Base-by-base conservation (phyloP, 2,888 invertebrate species). In the Embidobia sp. region DNA sequence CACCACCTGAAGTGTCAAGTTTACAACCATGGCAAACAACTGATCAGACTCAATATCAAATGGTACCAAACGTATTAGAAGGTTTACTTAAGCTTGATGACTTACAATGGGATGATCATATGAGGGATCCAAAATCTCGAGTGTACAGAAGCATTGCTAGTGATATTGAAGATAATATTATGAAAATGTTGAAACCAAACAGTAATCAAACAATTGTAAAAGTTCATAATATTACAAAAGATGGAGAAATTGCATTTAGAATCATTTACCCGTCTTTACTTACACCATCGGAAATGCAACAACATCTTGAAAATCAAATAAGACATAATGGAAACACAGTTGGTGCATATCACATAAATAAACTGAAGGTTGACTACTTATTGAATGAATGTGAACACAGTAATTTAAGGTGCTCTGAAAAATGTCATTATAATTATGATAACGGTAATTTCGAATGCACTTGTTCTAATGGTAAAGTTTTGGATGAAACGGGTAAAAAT, bases 1-100 rank as follows among this genome's bases (percentile, higher is more conserved):
- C 88, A 5, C 83, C 88, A 2, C 88, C 89, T 13, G 86, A 83
- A 67, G 84, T 83, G 2, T 88, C 88, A 13, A 88, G 78, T 55
- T 80, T 84, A 33, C 83, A 85, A 70, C 83, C 86, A 2, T 89
- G 89, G 88, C 88, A 80, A 29, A 87, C 89, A 40, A 89, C 88
- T 4, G 88, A 88, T 53, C 84, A 88, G 79, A 84, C 84, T 6
- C 61, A 83, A 35, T 86, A 85, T 69, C 79, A 82, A 73, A 76
- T 90, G 93, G 95, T 95, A 78, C 94, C 94, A 51, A 91, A 92
- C 84, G 93, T 93, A 1, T 84, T 95, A 37, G 94, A 95, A 88
- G 94, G 94, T 1, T 91, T 93, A 82, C 85, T 95, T 59, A 92
- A 90, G 67, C 91, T 95, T 27, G 93, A 94, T 80, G 93, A 94